Percentiles rank a stretch among this genome's conserved stretches.
Evolutionary conservation across 37 sponge, comb jelly and placozoan species (phyloP).

Genomic region (Eunapius fragilis): DNA sequence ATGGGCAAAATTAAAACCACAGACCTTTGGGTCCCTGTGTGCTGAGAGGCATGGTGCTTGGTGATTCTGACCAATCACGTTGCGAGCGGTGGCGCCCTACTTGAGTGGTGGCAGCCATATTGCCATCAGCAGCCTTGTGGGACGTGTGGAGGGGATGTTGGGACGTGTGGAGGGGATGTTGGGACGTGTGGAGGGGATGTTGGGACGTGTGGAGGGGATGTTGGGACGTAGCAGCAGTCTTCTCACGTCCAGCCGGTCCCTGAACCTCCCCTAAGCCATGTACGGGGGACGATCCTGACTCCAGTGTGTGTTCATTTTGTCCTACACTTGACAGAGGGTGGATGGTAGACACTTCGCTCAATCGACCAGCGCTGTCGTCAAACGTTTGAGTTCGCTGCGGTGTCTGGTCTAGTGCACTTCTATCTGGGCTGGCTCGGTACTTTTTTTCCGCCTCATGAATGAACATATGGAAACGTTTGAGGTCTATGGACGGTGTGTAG

Average conservation of each 20-base stretch:
- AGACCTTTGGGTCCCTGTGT: background rate
- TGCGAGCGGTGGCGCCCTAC: background rate
- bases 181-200: too few relatives aligned
- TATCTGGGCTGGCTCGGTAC: background rate
- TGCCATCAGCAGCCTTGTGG: background rate
- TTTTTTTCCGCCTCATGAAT: conserved; percentile 21
- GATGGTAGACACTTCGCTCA: conserved; percentile 16
- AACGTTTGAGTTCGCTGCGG: background rate
- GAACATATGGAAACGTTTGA: conserved; percentile 45
- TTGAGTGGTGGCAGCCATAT: background rate
- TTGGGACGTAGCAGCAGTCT: too few relatives aligned
- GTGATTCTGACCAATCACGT: background rate
- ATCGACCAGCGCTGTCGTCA: background rate
- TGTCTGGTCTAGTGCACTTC: background rate
- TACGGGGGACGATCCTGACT: background rate
- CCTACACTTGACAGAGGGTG: background rate
- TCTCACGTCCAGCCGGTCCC: too few relatives aligned
- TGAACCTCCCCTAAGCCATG: background rate
- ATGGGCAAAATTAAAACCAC: background rate
- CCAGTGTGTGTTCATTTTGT: background rate
- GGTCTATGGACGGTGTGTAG: conserved; percentile 35
- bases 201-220: too few relatives aligned
- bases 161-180: too few relatives aligned
- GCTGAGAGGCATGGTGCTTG: background rate
- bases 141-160: background rate